Base-by-base conservation (phyloP, 2,113 vertebrate species). In the Pagrus major region DNA sequence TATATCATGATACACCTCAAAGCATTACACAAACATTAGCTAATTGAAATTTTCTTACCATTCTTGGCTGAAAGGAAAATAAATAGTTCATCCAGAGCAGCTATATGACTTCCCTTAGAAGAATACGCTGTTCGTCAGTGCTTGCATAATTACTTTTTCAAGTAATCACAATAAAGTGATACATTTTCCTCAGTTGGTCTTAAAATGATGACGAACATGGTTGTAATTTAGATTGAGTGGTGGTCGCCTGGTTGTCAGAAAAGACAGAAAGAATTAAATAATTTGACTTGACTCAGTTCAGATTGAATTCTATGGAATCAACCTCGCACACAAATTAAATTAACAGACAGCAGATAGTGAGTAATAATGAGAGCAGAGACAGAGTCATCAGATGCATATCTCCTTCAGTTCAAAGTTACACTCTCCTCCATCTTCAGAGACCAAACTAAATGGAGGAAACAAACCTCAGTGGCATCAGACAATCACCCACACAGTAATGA, bases 281-380 rank as follows among this genome's bases (percentile, higher is more conserved):
- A 86, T 63, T 73, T 7, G 0, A 58, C 54, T 60, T 18, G 31
- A 81, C 71, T 81, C 54, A 37, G 25, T 58, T 80, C 35, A 69
- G 54, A 83, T 73, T 52, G 79, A 80, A 76, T 87, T 69, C 79
- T 65, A 69, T 14, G 25, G 37, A 78, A 67, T 70, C 66, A 71
- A 29, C 70, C n/a, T 84, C 86, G 2, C 33, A 68, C 63, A 60
- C 65, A 84, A 88, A 92, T 90, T 25, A 25, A 35, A 85, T 86
- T 81, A 89, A 70, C 71, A 70, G 64, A 66, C 31, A 39, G 35
- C 42, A 82, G 76, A 78, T 75, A 85, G 63, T 0, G 41, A 11
- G 51, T 61, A 47, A 81, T 81, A 71, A 87, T 84, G 83, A 86
- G 64, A 75, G 60, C 60, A 79, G 70, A 76, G 56, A 60, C 27